Conservation (phyloP, 2,113 vertebrate species). For the Danionella cerebrum region DNA sequence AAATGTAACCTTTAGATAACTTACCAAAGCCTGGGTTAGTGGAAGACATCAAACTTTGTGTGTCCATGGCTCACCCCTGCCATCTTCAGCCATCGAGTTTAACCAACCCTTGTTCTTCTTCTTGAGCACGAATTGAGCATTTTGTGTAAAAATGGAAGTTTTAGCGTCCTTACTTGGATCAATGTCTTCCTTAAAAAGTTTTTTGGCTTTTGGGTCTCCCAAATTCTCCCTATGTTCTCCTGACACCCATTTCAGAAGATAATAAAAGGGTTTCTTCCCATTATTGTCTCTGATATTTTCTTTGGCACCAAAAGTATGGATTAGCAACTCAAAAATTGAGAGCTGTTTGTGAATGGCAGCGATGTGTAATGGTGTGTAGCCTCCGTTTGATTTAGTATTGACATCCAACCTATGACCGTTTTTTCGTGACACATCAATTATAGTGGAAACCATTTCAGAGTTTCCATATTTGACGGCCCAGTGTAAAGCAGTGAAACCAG, state of each 20-base stretch:
- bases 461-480: constrained; percentile 89
- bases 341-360: constrained; percentile 78
- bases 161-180: too few relatives aligned
- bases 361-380: constrained; percentile 87
- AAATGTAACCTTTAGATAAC: too few relatives aligned
- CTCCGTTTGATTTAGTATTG: constrained; percentile 70
- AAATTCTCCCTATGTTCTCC: constrained; percentile 62
- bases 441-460: constrained; percentile 67
- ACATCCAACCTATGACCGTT: constrained; percentile 61
- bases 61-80: too few relatives aligned
- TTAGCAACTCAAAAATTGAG: constrained; percentile 67
- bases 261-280: constrained; percentile 81
- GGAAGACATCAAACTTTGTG: too few relatives aligned
- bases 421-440: constrained; percentile 63
- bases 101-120: too few relatives aligned
- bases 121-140: too few relatives aligned
- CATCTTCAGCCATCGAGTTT: too few relatives aligned
- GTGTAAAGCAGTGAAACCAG: constrained; percentile 86
- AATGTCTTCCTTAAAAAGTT: too few relatives aligned
- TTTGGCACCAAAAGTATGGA: constrained; percentile 67
- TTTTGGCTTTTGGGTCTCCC: constrained; percentile 54
- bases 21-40: too few relatives aligned
- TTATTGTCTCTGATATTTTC: constrained; percentile 76
- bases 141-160: too few relatives aligned
- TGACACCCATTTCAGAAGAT: constrained; percentile 64